Evolutionary conservation across 2,888 invertebrate species (phyloP), one percentile per base, ranked within the genome.

Genomic region (Mythimna lalbum): DNA sequence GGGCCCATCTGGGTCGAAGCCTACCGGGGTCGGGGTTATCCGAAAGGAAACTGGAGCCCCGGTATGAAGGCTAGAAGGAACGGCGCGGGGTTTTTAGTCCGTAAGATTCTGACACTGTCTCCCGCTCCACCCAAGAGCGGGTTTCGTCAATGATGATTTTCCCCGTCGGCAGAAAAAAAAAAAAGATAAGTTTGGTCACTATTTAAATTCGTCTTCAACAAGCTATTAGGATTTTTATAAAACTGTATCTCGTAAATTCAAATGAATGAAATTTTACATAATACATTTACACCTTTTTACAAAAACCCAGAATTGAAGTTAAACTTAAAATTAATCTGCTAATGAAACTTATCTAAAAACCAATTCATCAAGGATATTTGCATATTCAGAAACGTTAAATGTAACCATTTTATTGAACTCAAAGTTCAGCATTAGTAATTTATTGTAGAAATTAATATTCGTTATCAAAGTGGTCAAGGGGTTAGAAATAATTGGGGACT

Each of bases 321-420:
- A 33, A 50, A 39, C n/a, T 47, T 43, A 17, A 47, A 55, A 80
- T 77, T 62, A 75, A 62, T 80, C 80, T 57, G 23, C 43, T 50
- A 67, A 64, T 69, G 23, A 53, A 69, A n/a, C 49, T 43, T 77
- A 72, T 78, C 78, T 72, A 27, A 4, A 74, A 50, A 63, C 47
- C 65, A 56, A 80, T 82, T 82, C 69, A 80, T 82, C 64, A 75
- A 56, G 59, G 7, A 50, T 47, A 72, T 82, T 80, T 72, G 50
- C 75, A 80, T 78, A 79, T 60, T 80, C 69, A 50, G 57, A 62
- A 39, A 69, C 21, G 60, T 27, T 66, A 64, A 78, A 63, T 43
- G 33, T 63, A 66, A 72, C 53, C 61, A 47, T 62, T 59, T 78
- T 78, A 64, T 68, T 75, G 33, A 64, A 80, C 27, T 53, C 56